Evolutionary conservation across 1,140 invertebrate genomes (phyloP), one percentile per base, ranked within the genome.

Genomic region (Caenorhabditis inopinata): DNA sequence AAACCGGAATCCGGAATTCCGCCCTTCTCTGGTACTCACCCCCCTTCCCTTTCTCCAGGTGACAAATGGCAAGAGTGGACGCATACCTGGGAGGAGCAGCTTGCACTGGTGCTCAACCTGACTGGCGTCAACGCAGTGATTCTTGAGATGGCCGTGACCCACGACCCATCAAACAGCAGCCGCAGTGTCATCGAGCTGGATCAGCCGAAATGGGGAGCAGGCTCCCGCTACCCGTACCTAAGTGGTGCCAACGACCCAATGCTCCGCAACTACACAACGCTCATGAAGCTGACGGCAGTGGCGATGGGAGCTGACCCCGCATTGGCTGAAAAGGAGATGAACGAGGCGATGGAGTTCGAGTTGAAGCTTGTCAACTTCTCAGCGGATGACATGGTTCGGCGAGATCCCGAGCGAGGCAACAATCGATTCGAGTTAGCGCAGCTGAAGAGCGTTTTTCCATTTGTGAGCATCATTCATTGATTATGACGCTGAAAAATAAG

Each of bases 121-220:
- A 95, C 95, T 3, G 95, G 94, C 87, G 94, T 93, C 6, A 93
- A 94, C 47, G 94, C 96, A 88, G 95, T 96, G 86, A 93, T 96
- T 86, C 91, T 97, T n/a, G 94, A 96, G 85, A 94, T 96, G 84
- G 94, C 93, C 42, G 93, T 97, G 75, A 92, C 92, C 3, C 93
- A 94, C 7, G 94, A 97, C 89, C 91, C 95, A n/a, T 95, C 94
- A 88, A 96, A 96, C 88, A 84, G 82, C 38, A 62, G 81, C 9
- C 58, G 62, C 74, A 81, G 80, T 53, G 46, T 81, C 23, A 81
- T 81, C 35, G 80, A 81, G 23, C 14, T 98, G 85, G 96, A 98
- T 90, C 95, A 98, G 92, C 93, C 94, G 0, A 92, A 93, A 0
- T 90, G 97, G 68, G 94, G 94, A 7, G 87, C 91, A 46, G 90